Evolutionary conservation across 2,888 invertebrate genomes (phyloP), one percentile per base, ranked within the genome.

Genomic region (Dione vanillae): DNA sequence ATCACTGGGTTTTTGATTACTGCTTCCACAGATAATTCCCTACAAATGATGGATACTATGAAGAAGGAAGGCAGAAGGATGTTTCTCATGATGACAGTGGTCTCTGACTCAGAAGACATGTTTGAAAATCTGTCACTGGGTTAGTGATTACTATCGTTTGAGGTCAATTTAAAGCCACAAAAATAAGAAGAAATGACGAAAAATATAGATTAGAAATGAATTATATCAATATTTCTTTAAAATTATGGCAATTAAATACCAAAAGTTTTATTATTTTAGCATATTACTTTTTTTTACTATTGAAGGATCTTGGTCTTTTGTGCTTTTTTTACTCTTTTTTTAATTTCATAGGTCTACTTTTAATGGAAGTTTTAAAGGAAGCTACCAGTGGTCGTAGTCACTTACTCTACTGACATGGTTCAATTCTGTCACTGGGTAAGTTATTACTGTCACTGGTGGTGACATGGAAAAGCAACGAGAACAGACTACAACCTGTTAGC

Each of bases 71-170:
- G 2, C 27, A 10, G n/a, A 5, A 19, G 12, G 14, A 41, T 20
- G 3, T 43, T n/a, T 45, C 43, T 27, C n/a, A 14, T 43, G 19
- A 16, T 35, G 9, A 47, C 27, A 70, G 74, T 70, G 14, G 58
- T 76, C 69, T 71, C 45, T 69, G 7, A 49, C 59, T 70, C 74
- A 74, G 75, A 72, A 66, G 75, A 74, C 71, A 76, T 52, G 72
- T 37, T 16, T 10, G 3, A 16, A 43, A 73, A 69, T 76, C 74
- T 77, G 78, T 77, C 78, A 78, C 79, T 80, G 78, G 77, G 76
- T 73, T 37, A 69, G 51, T 75, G 76, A 77, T 72, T 56, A 64
- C 73, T 70, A 54, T 59, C 20, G 51, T 61, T 67, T 51, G 5
- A 27, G 43, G n/a, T 11, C 43, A 27, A 12, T 27, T n/a, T 27